Evolutionary conservation across 2,113 vertebrate species (phyloP), one percentile per base, ranked within the genome.

Genomic region (Toxotes chatareus): DNA sequence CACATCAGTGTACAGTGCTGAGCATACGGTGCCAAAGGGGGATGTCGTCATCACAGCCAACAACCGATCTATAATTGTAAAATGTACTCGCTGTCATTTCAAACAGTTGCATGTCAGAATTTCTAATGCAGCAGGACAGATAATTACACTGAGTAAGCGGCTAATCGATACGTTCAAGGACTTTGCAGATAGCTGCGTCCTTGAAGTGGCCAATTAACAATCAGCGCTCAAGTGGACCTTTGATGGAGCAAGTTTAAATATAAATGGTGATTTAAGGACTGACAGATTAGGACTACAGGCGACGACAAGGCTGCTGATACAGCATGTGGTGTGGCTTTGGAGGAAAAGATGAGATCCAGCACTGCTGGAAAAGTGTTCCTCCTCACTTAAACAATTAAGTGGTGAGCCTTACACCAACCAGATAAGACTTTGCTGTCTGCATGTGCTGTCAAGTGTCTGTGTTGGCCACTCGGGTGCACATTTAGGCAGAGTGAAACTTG

Each of bases 111-210:
- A 69, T 65, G 80, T 90, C 78, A 71, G 82, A 82, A 76, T 86
- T 62, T 74, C 64, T 87, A 91, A 93, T 84, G 85, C 85, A 21
- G 70, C 46, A 2, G 44, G 80, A 76, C 86, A 74, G 85, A 86
- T 91, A 91, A 91, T 92, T 80, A 82, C 86, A 59, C 76, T 7
- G 80, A 85, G 83, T 36, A 69, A 89, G 86, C 27, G 78, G 76
- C 77, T 91, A 93, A 93, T 94, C 92, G 57, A 93, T 94, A 89
- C 79, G 68, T 80, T 83, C 92, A 92, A 94, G 93, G 93, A 86
- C 91, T 89, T 11, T 6, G 70, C 32, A 57, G 74, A 87, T 81
- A 76, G 77, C 19, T 7, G 44, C 44, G 91, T 86, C 93, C 92
- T 93, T 93, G 86, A 89, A 85, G 80, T 17, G 55, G 46, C 67